Evolutionary conservation across 2,888 invertebrate genomes (phyloP).

Genomic region (Zhengitettix transpicula): DNA sequence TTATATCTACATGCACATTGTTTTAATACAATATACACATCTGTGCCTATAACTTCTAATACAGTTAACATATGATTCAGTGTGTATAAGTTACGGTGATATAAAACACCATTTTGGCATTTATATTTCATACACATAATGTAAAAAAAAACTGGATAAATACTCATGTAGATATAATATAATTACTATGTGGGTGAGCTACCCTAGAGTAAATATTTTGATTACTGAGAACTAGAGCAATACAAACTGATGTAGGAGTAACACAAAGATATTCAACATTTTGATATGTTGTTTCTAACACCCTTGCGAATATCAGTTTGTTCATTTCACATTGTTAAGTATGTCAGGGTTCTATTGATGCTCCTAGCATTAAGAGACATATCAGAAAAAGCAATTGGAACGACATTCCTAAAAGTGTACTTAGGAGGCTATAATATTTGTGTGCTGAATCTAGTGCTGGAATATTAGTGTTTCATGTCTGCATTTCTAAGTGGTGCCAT

Average conservation of each 20-base stretch:
- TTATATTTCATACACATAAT: neutral
- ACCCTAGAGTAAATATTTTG: neutral
- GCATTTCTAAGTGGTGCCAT: too few relatives aligned
- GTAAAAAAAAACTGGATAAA: neutral
- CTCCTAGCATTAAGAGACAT: neutral
- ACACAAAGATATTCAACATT: neutral
- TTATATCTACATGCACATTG: neutral
- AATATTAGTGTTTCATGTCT: too few relatives aligned
- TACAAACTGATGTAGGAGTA: neutral
- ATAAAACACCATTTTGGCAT: neutral
- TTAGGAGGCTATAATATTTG: neutral
- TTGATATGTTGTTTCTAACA: neutral
- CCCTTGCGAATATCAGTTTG: neutral
- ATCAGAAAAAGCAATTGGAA: neutral
- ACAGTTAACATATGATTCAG: neutral
- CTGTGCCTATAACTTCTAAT: neutral
- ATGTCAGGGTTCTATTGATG: neutral
- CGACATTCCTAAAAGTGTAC: neutral
- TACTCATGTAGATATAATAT: neutral
- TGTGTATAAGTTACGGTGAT: neutral
- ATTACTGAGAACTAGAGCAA: neutral
- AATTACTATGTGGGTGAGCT: neutral
- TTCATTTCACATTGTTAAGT: neutral
- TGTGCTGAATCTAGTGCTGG: neutral
- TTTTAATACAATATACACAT: neutral